These are phyloP conservation scores for Notiomystis cincta DNA, from an alignment of 2,113 vertebrate species.

Conservation along the genomic window DNA sequence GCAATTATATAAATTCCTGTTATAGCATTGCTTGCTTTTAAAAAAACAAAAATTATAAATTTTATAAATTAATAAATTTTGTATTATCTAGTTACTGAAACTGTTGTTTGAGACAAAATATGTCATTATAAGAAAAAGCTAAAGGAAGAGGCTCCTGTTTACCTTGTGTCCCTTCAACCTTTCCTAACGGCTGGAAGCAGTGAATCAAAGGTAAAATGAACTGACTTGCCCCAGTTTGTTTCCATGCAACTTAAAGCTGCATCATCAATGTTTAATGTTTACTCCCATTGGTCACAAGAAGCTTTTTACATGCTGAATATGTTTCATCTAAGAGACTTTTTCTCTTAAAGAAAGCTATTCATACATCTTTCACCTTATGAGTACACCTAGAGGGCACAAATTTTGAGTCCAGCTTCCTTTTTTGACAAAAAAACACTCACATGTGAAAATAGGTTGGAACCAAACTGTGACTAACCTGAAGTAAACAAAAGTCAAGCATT, in stretches of 20 bases:
- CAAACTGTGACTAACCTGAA: not conserved
- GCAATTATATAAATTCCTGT: not conserved
- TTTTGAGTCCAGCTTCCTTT: not conserved
- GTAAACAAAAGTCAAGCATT: not conserved
- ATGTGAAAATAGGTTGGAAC: not conserved
- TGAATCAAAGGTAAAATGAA: conserved; percentile 71
- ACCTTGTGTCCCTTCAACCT: not conserved
- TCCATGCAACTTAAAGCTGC: conserved; percentile 55
- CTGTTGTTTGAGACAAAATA: not conserved
- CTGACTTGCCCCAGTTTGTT: conserved; percentile 68
- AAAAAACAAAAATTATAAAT: not conserved
- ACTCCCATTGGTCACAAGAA: conserved; percentile 8
- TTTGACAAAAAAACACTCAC: not conserved
- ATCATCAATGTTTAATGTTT: conserved; percentile 68
- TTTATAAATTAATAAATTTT: not conserved
- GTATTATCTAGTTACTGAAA: not conserved
- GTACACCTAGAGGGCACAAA: not conserved
- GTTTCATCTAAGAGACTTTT: not conserved
- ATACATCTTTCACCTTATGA: not conserved
- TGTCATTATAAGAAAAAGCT: not conserved
- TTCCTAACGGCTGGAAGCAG: conserved; percentile 29
- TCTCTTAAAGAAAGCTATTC: not conserved
- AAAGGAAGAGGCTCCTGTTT: not conserved
- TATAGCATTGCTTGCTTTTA: not conserved
- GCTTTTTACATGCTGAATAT: not conserved